These are phyloP conservation scores for Cheilosia grossa DNA, from an alignment of 2,888 invertebrate species.

Conservation along the genomic window DNA sequence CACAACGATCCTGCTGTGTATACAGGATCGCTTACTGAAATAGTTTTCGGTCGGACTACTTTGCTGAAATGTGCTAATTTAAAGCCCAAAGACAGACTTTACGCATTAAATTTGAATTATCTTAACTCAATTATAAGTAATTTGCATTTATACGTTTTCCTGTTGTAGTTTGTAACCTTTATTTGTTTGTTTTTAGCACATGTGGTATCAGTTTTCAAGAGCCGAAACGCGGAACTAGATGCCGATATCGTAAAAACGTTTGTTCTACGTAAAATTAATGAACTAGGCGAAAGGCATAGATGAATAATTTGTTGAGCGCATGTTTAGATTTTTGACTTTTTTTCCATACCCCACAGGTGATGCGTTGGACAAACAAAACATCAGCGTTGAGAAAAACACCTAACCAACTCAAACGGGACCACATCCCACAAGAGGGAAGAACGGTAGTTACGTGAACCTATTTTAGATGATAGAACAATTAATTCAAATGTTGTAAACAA, in stretches of 20 bases:
- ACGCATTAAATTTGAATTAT: conserved; percentile 77
- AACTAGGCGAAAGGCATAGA: conserved; percentile 44
- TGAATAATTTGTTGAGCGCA: background rate
- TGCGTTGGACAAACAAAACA: background rate
- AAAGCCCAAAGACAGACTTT: conserved; percentile 75
- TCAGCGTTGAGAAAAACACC: background rate
- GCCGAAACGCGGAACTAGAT: conserved; percentile 79
- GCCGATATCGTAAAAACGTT: conserved; percentile 78
- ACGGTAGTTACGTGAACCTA: background rate
- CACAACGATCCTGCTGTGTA: conserved; percentile 81
- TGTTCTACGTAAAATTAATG: conserved; percentile 79
- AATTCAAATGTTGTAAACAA: too few species aligned
- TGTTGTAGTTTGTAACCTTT: conserved; percentile 23
- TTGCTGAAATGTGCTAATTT: conserved; percentile 77
- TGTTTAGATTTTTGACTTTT: background rate
- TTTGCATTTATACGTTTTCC: background rate
- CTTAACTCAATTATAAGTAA: conserved; percentile 82
- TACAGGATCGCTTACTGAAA: conserved; percentile 80
- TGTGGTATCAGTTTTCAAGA: conserved; percentile 81
- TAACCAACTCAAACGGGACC: too few species aligned
- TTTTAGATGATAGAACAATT: too few species aligned
- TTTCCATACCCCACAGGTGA: background rate
- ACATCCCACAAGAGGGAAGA: too few species aligned
- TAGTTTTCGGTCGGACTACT: conserved; percentile 80
- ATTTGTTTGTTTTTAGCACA: conserved; percentile 79